Percentiles rank a stretch among this genome's conserved stretches.
These are phyloP conservation scores for Perca flavescens DNA, from an alignment of 2,113 vertebrate species.

Conservation along the genomic window DNA sequence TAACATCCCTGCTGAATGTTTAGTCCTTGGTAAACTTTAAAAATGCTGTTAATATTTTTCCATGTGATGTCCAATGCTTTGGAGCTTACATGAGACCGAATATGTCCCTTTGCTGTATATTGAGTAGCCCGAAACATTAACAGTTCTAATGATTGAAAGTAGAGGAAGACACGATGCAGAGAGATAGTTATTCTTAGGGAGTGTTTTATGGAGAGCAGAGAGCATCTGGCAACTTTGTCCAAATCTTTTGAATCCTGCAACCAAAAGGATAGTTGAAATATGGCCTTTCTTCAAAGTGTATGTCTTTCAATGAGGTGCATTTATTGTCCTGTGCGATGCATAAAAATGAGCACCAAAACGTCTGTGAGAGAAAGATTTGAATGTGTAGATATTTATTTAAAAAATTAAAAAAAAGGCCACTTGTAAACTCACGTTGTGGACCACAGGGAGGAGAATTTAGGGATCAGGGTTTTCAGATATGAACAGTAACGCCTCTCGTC, in stretches of 20 bases:
- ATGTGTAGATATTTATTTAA: slow-evolving; percentile 35
- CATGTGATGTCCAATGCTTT: slow-evolving; percentile 67
- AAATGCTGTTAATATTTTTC: slow-evolving; percentile 75
- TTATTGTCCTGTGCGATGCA: slow-evolving; percentile 32
- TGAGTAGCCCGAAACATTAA: slow-evolving; percentile 50
- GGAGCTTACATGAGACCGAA: slow-evolving; percentile 62
- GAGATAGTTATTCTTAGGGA: slow-evolving; percentile 25
- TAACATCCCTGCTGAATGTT: slow-evolving; percentile 75
- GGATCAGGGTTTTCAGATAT: slow-evolving; percentile 42
- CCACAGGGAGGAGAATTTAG: slow-evolving; percentile 5
- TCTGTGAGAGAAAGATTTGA: slow-evolving; percentile 11
- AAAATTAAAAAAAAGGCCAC: not conserved
- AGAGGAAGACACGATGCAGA: slow-evolving; percentile 29
- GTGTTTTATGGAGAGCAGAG: slow-evolving; percentile 20
- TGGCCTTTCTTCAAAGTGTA: slow-evolving; percentile 57
- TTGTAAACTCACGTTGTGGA: not conserved
- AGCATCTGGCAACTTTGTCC: slow-evolving; percentile 40
- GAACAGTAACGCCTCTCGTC: not conserved
- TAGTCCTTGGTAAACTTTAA: slow-evolving; percentile 67
- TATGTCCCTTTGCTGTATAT: slow-evolving; percentile 68
- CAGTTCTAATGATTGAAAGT: slow-evolving; percentile 35
- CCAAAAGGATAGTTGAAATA: slow-evolving; percentile 56
- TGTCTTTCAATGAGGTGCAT: slow-evolving; percentile 41
- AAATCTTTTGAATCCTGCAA: slow-evolving; percentile 48
- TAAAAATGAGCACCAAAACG: slow-evolving; percentile 10